phyloP scores from a whole-genome alignment of 2,113 vertebrate species.

The Coracopsis vasa region DNA sequence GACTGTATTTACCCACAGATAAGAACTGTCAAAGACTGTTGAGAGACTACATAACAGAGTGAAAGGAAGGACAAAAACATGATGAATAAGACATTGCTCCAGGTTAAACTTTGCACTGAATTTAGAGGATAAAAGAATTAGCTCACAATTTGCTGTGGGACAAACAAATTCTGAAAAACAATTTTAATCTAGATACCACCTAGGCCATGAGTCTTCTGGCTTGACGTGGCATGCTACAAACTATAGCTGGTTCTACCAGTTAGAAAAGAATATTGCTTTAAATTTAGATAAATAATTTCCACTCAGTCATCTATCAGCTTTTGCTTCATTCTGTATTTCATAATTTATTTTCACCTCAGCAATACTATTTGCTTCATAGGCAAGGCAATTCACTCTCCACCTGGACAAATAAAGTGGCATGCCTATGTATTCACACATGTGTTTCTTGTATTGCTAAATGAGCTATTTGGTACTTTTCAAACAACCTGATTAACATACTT shows the following conservation, averaged over 20 bases:
- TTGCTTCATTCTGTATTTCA: not conserved
- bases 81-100: not conserved
- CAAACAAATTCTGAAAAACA: not conserved
- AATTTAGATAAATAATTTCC: not conserved
- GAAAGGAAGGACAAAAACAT: not conserved
- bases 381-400: not conserved
- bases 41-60: not conserved
- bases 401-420: not conserved
- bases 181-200: not conserved
- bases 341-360: not conserved
- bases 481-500: not conserved
- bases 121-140: not conserved
- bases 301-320: not conserved
- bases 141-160: not conserved
- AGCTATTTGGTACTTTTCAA: not conserved
- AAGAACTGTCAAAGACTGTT: not conserved
- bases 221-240: not conserved
- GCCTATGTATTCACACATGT: accelerated
- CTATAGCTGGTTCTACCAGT: not conserved
- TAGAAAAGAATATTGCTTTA: not conserved
- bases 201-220: not conserved
- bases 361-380: not conserved
- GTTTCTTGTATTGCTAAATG: not conserved
- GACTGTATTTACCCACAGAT: not conserved
- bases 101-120: not conserved